These are phyloP conservation scores for Acleris emargana DNA, from an alignment of 2,888 invertebrate species.

Conservation along the genomic window DNA sequence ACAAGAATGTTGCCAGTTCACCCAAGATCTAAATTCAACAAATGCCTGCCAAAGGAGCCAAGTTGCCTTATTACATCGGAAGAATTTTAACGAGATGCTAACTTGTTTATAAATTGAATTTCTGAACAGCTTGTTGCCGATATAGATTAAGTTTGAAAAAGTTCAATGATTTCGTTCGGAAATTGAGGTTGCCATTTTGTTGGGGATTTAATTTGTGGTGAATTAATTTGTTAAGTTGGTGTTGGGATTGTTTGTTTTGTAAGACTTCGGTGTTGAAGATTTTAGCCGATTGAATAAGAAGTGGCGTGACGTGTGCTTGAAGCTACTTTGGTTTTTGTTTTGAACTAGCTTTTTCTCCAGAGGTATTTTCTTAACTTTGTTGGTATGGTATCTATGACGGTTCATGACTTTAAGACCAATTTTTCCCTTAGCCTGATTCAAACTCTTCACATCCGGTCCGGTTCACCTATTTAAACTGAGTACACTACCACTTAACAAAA, in stretches of 20 bases:
- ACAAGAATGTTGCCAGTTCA: constrained; percentile 37
- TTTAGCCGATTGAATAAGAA: not conserved
- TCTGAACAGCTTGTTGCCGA: constrained; percentile 72
- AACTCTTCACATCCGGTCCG: too few species aligned
- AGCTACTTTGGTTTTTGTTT: too few species aligned
- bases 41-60: constrained; percentile 45
- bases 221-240: constrained; percentile 33
- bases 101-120: constrained; percentile 83
- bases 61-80: constrained; percentile 69
- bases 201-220: constrained; percentile 1
- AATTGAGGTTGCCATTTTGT: constrained; percentile 54
- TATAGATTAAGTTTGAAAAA: constrained; percentile 78
- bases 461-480: too few species aligned
- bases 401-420: too few species aligned
- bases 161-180: constrained; percentile 69
- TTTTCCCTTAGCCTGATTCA: too few species aligned
- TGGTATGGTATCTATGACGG: too few species aligned
- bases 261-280: constrained; percentile 9
- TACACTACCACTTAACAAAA: too few species aligned
- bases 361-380: too few species aligned
- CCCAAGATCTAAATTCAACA: constrained; percentile 39
- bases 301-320: not conserved
- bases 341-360: too few species aligned
- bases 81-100: constrained; percentile 63
- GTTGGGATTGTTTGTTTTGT: constrained; percentile 27